phyloP scores from a whole-genome alignment of 2,888 invertebrate species.

The Eilema caniola region DNA sequence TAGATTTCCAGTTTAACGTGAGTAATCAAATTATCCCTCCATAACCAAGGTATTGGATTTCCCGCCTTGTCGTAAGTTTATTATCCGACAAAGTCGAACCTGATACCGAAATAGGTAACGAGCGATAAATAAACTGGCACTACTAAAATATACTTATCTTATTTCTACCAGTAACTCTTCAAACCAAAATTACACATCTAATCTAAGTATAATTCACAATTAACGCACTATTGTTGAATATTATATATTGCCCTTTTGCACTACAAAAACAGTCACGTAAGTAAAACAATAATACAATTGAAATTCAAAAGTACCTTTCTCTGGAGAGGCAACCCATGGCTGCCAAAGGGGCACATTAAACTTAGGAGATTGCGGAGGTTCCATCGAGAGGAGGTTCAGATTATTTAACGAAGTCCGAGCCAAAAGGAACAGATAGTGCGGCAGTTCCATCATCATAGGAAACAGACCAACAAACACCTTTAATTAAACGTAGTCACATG shows the following conservation, averaged over 20 bases:
- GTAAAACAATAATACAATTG: not conserved
- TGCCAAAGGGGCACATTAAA: slow-evolving; percentile 84
- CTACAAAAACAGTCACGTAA: not conserved
- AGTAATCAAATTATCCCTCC: slow-evolving; percentile 29
- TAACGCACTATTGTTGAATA: not conserved
- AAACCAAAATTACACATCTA: too few relatives aligned
- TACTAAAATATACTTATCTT: not conserved
- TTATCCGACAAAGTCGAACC: slow-evolving; percentile 31
- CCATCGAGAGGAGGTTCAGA: slow-evolving; percentile 76
- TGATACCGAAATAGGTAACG: slow-evolving; percentile 34
- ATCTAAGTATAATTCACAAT: too few relatives aligned
- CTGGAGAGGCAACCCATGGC: slow-evolving; percentile 79
- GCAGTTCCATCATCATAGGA: slow-evolving; percentile 83
- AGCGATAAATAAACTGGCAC: not conserved
- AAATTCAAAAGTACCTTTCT: slow-evolving; percentile 69
- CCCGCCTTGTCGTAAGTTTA: slow-evolving; percentile 30
- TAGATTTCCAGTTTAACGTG: slow-evolving; percentile 27
- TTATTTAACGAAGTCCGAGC: slow-evolving; percentile 75
- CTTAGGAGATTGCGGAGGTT: slow-evolving; percentile 84
- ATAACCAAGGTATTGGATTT: slow-evolving; percentile 39
- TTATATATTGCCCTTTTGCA: not conserved
- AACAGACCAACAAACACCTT: slow-evolving; percentile 51
- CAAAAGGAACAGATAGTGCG: slow-evolving; percentile 78
- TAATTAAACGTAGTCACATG: slow-evolving; percentile 51
- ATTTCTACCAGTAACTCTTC: not conserved